Evolutionary conservation across 2,888 invertebrate species (phyloP).

Genomic region (Drosophila paracracens): DNA sequence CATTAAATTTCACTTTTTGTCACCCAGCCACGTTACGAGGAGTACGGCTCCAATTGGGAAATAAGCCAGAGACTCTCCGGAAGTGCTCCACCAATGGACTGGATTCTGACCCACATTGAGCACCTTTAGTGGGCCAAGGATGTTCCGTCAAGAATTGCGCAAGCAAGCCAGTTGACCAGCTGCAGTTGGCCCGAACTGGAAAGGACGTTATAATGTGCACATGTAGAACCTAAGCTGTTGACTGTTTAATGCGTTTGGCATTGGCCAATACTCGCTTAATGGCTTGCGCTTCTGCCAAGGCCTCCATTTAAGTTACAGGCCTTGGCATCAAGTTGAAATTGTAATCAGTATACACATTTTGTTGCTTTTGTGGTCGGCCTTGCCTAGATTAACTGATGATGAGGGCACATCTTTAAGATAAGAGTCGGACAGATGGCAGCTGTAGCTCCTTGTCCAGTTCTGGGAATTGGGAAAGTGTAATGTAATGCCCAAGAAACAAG

Average conservation of each 20-base stretch:
- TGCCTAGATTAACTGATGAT: slow-evolving; percentile 22
- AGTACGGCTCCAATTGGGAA: slow-evolving; percentile 28
- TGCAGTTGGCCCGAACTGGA: slow-evolving; percentile 13
- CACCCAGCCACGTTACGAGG: slow-evolving; percentile 6
- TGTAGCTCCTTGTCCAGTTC: slow-evolving; percentile 37
- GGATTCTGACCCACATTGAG: slow-evolving; percentile 33
- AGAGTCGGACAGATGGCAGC: slow-evolving; percentile 14
- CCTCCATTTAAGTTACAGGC: slow-evolving; percentile 1
- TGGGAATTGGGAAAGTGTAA: slow-evolving; percentile 35
- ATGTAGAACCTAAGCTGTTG: slow-evolving; percentile 13
- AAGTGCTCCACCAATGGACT: neutral
- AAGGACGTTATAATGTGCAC: neutral
- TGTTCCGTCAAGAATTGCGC: neutral
- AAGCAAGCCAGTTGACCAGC: slow-evolving; percentile 12
- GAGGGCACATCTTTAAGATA: slow-evolving; percentile 25
- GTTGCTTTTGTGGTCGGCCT: slow-evolving; percentile 20
- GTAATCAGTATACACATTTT: slow-evolving; percentile 35
- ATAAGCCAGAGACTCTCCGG: slow-evolving; percentile 6
- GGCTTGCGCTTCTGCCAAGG: slow-evolving; percentile 17
- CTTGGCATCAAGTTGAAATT: slow-evolving; percentile 39
- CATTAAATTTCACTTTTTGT: slow-evolving; percentile 51
- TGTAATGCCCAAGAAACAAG: slow-evolving; percentile 32
- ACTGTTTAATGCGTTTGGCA: slow-evolving; percentile 26
- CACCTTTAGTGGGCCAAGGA: slow-evolving; percentile 22
- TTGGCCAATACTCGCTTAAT: slow-evolving; percentile 9